Percentiles rank a stretch among this genome's conserved stretches.
These are phyloP conservation scores for Liasis olivaceus DNA, from an alignment of 2,797 vertebrate species.

Conservation along the genomic window DNA sequence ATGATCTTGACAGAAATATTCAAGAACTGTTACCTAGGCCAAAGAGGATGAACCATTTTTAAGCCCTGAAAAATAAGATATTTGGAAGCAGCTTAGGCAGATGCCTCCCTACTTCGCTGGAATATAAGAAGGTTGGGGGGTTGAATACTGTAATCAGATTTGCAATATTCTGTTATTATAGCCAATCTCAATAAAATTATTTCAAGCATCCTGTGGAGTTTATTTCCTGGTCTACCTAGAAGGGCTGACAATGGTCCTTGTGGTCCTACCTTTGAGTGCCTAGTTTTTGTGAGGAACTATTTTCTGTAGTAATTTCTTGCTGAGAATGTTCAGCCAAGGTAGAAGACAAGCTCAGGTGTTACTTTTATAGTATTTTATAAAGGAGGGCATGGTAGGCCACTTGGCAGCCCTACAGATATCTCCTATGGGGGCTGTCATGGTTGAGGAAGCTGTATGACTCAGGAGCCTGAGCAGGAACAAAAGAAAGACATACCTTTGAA, in stretches of 20 bases:
- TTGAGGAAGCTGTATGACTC: background rate
- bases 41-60: background rate
- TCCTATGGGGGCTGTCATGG: background rate
- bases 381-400: background rate
- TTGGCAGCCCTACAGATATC: background rate
- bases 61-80: background rate
- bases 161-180: background rate
- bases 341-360: background rate
- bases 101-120: background rate
- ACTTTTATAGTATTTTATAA: background rate
- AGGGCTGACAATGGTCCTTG: background rate
- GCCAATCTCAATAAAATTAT: background rate
- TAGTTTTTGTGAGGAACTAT: background rate
- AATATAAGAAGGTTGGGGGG: background rate
- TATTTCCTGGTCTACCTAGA: background rate
- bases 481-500: background rate
- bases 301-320: background rate
- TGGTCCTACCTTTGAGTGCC: background rate
- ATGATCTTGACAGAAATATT: background rate
- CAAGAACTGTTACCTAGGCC: background rate
- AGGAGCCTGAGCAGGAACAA: background rate
- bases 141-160: background rate
- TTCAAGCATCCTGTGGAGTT: background rate
- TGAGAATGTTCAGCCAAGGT: background rate
- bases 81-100: background rate